phyloP scores from a whole-genome alignment of 2,888 invertebrate genomes.

The Monoplex corrugatus region DNA sequence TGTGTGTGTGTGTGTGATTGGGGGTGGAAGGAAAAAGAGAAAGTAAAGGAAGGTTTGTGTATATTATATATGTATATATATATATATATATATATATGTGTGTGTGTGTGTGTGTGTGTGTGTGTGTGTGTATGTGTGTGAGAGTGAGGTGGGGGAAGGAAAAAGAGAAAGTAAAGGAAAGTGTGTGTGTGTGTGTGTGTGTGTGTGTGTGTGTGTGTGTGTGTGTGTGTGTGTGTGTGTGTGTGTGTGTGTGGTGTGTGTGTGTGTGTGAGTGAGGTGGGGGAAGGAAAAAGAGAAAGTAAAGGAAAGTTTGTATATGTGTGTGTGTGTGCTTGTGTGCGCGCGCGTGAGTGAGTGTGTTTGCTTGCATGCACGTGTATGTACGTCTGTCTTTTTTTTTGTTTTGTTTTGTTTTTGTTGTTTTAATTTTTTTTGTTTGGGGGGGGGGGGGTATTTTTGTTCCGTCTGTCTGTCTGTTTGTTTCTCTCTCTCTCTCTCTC shows the following conservation, averaged over 20 bases:
- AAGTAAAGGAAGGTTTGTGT: too few species aligned
- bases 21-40: too few species aligned
- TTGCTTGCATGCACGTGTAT: neutral
- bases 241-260: neutral
- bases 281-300: too few species aligned
- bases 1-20: neutral
- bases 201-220: neutral
- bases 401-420: neutral
- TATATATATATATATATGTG: neutral
- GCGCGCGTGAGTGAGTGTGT: neutral
- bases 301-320: neutral
- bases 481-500: conserved; percentile 3
- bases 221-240: neutral
- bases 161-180: neutral
- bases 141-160: too few species aligned
- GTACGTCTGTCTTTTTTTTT: neutral
- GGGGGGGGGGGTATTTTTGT: neutral
- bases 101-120: neutral
- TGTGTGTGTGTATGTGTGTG: neutral
- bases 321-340: conserved; percentile 12
- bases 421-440: neutral
- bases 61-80: neutral
- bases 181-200: too few species aligned
- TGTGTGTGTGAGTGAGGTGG: neutral
- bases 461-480: neutral